Conservation (phyloP, 2,888 invertebrate genomes). For the Drosophila falleni region DNA sequence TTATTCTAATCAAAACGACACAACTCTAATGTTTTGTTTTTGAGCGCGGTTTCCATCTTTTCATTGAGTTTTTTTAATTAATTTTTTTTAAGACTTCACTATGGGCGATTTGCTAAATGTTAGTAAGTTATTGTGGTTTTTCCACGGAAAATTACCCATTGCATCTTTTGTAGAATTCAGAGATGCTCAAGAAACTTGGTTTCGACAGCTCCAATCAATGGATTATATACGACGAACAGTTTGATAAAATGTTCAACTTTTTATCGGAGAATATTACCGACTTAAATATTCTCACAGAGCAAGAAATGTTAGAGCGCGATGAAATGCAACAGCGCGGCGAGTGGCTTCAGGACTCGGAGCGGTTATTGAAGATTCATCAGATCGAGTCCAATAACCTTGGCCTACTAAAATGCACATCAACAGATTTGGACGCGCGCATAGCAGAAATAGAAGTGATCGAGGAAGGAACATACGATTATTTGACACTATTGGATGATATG, state of each 20-base stretch:
- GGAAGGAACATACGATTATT: conserved; percentile 66
- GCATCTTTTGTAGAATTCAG: conserved; percentile 65
- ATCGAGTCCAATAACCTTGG: conserved; percentile 78
- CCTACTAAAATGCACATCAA: conserved; percentile 64
- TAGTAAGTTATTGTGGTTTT: conserved; percentile 21
- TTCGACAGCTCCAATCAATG: conserved; percentile 83
- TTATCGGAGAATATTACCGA: conserved; percentile 81
- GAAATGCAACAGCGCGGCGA: conserved; percentile 66
- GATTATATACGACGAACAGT: conserved; percentile 84
- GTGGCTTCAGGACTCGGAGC: conserved; percentile 61
- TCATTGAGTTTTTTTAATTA: neutral
- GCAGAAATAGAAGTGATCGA: conserved; percentile 62
- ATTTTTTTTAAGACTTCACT: neutral
- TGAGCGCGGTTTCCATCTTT: neutral
- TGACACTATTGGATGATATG: conserved; percentile 71
- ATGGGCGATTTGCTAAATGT: conserved; percentile 83
- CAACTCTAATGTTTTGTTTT: neutral
- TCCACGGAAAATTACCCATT: neutral
- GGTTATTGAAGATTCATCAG: conserved; percentile 61
- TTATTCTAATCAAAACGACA: neutral
- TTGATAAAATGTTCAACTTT: conserved; percentile 82
- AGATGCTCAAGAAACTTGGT: conserved; percentile 83
- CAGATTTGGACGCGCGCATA: conserved; percentile 65
- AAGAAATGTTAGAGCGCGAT: conserved; percentile 76
- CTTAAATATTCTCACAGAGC: conserved; percentile 81